Conservation (phyloP, 2,888 invertebrate species). For the Archips xylosteana region DNA sequence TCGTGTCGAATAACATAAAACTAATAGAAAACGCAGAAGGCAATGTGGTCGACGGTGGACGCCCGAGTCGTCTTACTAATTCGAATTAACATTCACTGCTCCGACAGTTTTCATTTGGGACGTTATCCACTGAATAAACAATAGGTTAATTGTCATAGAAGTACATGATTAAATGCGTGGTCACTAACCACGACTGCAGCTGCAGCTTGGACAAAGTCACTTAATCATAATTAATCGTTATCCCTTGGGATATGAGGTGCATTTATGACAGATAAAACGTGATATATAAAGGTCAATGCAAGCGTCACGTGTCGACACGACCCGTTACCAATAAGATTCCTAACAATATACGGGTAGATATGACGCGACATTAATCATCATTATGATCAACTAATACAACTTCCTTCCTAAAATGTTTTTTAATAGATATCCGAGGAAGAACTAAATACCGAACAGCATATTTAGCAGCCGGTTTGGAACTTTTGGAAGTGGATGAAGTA, state of each 20-base stretch:
- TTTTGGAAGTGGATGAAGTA: slow-evolving; percentile 15
- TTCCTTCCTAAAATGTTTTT: neutral
- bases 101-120: slow-evolving; percentile 11
- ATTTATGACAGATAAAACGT: slow-evolving; percentile 18
- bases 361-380: neutral
- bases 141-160: slow-evolving; percentile 12
- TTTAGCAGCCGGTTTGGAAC: slow-evolving; percentile 8
- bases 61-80: slow-evolving; percentile 37
- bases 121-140: slow-evolving; percentile 24
- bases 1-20: slow-evolving; percentile 26
- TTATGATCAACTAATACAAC: slow-evolving; percentile 4
- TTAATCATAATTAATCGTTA: slow-evolving; percentile 38
- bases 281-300: slow-evolving; percentile 35
- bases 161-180: slow-evolving; percentile 30
- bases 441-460: neutral
- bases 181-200: slow-evolving; percentile 30
- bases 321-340: neutral
- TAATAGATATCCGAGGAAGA: neutral
- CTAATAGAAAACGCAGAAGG: slow-evolving; percentile 28
- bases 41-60: slow-evolving; percentile 30
- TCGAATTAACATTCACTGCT: slow-evolving; percentile 39
- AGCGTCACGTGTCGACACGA: slow-evolving; percentile 14
- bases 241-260: slow-evolving; percentile 5
- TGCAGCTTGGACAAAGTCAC: slow-evolving; percentile 21
- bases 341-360: slow-evolving; percentile 1